phyloP scores from a whole-genome alignment of 2,888 invertebrate species.

The Luffia ferchaultella region DNA sequence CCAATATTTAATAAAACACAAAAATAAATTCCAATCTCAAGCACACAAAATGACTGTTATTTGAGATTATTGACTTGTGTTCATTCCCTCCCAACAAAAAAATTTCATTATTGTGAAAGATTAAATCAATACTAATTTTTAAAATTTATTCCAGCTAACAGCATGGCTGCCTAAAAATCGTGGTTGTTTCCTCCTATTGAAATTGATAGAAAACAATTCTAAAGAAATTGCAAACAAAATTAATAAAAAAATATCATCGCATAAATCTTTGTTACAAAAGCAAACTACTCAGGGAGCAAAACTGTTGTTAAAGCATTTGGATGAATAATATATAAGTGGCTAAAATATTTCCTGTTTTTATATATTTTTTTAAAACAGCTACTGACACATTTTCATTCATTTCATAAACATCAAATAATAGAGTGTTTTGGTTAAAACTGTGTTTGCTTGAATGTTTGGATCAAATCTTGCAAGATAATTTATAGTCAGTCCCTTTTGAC shows the following conservation, averaged over 20 bases:
- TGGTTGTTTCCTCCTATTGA: constrained; percentile 78
- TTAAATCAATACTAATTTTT: too few relatives aligned
- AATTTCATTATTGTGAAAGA: too few relatives aligned
- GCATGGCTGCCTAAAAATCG: constrained; percentile 77
- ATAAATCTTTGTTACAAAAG: constrained; percentile 49
- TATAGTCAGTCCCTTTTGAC: too few relatives aligned
- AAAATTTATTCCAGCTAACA: constrained; percentile 52
- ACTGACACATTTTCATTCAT: not conserved
- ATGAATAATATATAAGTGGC: constrained; percentile 33
- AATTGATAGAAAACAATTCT: constrained; percentile 70
- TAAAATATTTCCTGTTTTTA: constrained; percentile 2
- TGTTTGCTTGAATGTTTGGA: too few relatives aligned
- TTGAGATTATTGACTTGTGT: too few relatives aligned
- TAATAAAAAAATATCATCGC: constrained; percentile 50
- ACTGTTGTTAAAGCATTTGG: constrained; percentile 64
- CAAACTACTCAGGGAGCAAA: constrained; percentile 69
- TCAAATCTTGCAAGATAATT: too few relatives aligned
- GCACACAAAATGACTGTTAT: too few relatives aligned
- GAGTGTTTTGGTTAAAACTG: too few relatives aligned
- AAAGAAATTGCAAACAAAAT: constrained; percentile 45
- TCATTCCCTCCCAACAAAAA: too few relatives aligned
- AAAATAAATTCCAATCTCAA: too few relatives aligned
- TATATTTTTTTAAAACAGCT: constrained; percentile 1
- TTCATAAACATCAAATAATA: too few relatives aligned
- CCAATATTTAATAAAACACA: too few relatives aligned